Conservation (phyloP, 1,140 invertebrate genomes). For the Rhopalosiphum maidis region DNA sequence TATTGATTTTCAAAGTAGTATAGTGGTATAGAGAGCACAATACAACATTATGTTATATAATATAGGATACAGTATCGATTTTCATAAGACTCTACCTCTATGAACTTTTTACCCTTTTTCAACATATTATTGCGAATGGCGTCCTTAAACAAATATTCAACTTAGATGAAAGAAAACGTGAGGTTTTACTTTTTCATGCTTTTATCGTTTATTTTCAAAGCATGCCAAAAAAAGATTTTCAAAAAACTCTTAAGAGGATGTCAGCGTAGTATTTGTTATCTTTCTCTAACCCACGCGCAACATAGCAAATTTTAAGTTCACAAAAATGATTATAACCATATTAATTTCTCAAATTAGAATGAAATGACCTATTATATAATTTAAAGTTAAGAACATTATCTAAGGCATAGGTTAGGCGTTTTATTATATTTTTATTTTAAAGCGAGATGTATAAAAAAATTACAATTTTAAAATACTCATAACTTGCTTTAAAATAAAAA, state of each 20-base stretch:
- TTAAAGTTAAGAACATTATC: no score
- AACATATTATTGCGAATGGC: neutral
- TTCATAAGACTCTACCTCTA: neutral
- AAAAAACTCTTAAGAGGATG: neutral
- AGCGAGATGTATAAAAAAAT: no score
- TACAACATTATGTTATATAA: neutral
- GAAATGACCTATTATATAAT: no score
- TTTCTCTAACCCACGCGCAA: no score
- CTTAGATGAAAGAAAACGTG: neutral
- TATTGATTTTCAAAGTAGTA: neutral
- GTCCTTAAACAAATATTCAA: neutral
- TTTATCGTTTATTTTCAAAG: neutral
- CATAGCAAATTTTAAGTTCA: no score
- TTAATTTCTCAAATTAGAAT: no score
- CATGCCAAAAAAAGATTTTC: neutral
- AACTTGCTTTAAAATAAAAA: no score
- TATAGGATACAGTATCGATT: neutral
- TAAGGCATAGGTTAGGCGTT: no score
- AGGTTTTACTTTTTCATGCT: neutral
- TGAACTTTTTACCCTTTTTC: neutral
- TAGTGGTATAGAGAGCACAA: neutral
- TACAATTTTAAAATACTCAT: no score
- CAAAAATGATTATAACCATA: no score
- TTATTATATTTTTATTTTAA: no score
- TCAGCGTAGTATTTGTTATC: no score